These are phyloP conservation scores for Drosophila acutilabella DNA, from an alignment of 2,888 invertebrate species.

Conservation along the genomic window DNA sequence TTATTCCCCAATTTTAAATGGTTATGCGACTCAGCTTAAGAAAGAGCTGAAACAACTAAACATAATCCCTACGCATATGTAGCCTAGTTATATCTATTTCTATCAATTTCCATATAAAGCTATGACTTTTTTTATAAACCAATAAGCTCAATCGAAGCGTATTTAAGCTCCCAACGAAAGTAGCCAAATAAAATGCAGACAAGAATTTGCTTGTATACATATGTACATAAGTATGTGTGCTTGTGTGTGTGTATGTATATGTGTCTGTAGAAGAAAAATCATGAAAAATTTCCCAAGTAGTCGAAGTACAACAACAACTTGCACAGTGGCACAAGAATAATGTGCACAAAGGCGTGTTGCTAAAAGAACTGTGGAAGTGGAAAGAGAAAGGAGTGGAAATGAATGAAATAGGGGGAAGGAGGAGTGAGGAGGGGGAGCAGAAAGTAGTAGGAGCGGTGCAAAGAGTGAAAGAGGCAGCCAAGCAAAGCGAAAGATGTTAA, in stretches of 20 bases:
- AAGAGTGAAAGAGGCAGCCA: constrained; percentile 33
- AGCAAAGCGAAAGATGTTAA: constrained; percentile 38
- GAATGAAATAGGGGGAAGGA: neutral
- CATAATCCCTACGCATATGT: neutral
- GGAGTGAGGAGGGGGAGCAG: neutral
- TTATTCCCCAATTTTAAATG: too few relatives aligned
- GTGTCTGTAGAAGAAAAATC: constrained; percentile 47
- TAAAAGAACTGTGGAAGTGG: neutral
- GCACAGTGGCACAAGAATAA: constrained; percentile 61
- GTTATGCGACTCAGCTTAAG: neutral
- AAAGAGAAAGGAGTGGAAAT: neutral
- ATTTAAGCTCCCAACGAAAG: constrained; percentile 54
- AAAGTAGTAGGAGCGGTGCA: constrained; percentile 17
- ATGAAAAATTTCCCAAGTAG: constrained; percentile 67
- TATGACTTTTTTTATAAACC: constrained; percentile 23
- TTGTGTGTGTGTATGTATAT: constrained; percentile 1
- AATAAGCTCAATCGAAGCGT: constrained; percentile 46
- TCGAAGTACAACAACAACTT: constrained; percentile 47
- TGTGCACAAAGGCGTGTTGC: constrained; percentile 55
- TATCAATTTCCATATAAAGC: constrained; percentile 11
- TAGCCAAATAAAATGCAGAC: constrained; percentile 64
- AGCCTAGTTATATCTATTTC: constrained; percentile 1
- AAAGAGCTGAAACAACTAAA: neutral
- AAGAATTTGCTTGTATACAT: constrained; percentile 33
- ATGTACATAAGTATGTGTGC: constrained; percentile 18